Evolutionary conservation across 2,888 invertebrate genomes (phyloP).

Genomic region (Nephrotoma guestfalica): DNA sequence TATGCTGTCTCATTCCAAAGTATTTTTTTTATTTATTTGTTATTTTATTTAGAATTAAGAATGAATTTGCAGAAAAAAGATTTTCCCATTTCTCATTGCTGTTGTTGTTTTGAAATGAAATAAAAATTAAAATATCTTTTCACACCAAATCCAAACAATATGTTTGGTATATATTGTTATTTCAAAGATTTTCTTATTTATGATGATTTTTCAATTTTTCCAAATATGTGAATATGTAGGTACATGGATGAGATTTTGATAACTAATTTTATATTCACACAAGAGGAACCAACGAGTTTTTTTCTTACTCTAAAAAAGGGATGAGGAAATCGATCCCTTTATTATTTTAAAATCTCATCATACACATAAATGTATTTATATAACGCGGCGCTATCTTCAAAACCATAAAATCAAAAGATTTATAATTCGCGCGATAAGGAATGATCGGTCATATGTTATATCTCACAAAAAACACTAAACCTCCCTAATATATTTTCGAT

Average conservation of each 20-base stretch:
- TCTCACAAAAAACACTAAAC: neutral
- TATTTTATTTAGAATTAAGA: neutral
- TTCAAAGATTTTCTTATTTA: neutral
- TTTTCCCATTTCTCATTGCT: neutral
- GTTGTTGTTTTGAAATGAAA: neutral
- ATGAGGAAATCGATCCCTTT: neutral
- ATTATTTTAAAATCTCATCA: neutral
- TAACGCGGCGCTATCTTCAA: neutral
- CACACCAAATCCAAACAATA: neutral
- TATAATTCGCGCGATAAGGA: slow-evolving; percentile 2
- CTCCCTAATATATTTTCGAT: neutral
- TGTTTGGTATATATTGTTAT: neutral
- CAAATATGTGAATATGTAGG: neutral
- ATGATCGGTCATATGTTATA: slow-evolving; percentile 1
- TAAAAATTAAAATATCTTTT: neutral
- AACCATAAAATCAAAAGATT: neutral
- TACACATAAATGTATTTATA: neutral
- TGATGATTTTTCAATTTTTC: neutral
- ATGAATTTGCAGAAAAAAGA: neutral
- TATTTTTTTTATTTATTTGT: neutral
- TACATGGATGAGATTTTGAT: neutral
- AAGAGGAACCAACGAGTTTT: neutral
- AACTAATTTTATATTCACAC: neutral
- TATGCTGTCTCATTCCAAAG: slow-evolving; percentile 1
- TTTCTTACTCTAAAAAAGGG: neutral